Evolutionary conservation across 1,140 invertebrate genomes (phyloP).

Genomic region (Drosophila cardini): DNA sequence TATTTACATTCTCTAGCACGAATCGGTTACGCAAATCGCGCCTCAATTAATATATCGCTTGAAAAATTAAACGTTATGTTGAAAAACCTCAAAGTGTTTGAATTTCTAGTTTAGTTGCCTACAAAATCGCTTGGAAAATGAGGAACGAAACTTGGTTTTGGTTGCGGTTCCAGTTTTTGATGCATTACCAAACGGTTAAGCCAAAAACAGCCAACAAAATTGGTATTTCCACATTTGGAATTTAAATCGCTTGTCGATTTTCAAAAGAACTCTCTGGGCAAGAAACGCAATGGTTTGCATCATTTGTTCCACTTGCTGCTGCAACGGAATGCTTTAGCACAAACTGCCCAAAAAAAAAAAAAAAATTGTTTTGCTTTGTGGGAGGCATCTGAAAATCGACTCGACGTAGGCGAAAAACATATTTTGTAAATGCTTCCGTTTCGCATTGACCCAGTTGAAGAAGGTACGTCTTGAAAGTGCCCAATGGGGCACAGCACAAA

Average conservation of each 20-base stretch:
- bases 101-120: neutral
- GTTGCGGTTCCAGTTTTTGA: neutral
- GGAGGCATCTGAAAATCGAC: constrained; percentile 14
- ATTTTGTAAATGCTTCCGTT: constrained; percentile 69
- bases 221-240: constrained; percentile 1
- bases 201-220: neutral
- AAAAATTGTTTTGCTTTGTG: constrained; percentile 11
- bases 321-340: constrained; percentile 15
- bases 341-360: constrained; percentile 13
- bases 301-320: constrained; percentile 23
- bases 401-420: constrained; percentile 54
- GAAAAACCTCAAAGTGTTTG: neutral
- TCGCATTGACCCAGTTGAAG: constrained; percentile 67
- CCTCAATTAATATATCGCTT: neutral
- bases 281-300: constrained; percentile 20
- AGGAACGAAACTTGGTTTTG: neutral
- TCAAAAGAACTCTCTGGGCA: constrained; percentile 14
- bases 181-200: neutral
- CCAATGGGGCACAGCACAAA: no score
- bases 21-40: neutral
- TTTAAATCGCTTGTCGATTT: constrained; percentile 3
- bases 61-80: neutral
- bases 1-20: neutral
- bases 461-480: neutral
- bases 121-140: neutral